Evolutionary conservation across 2,888 invertebrate species (phyloP), one percentile per base, ranked within the genome.

Genomic region (Pelosia muscerda): DNA sequence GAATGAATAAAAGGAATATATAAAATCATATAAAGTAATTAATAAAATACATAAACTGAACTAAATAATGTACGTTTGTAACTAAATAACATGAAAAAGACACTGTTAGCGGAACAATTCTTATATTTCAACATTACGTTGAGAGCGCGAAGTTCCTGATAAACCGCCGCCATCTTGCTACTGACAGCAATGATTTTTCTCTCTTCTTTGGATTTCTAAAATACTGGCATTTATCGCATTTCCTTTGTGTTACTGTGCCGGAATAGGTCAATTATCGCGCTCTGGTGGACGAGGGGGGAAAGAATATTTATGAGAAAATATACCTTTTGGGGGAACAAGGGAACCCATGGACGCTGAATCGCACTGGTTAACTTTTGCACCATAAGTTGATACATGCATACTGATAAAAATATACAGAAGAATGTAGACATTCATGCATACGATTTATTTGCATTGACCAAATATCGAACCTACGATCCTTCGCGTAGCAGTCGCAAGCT

Each of bases 201-300:
- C 9, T n/a, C n/a, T 2, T n/a, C n/a, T n/a, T 49, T 9, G 49
- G 49, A 42, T n/a, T 49, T 49, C n/a, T n/a, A 1, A n/a, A n/a
- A n/a, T 2, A 49, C 49, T 49, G n/a, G n/a, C n/a, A 19, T n/a
- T n/a, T 49, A 49, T n/a, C 49, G 49, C n/a, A 8, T 49, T 49
- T 49, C n/a, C 49, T n/a, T 49, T 49, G 49, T n/a, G n/a, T 19
- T 49, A n/a, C n/a, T 49, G 2, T 8, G n/a, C n/a, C n/a, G 49
- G n/a, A 49, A 49, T 49, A 8, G 49, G 49, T 49, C 49, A n/a
- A 49, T 49, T 49, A 49, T 49, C 49, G n/a, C 49, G 49, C 49
- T n/a, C 49, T n/a, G n/a, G 49, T n/a, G 49, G 49, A 42, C 42
- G 42, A n/a, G 49, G 8, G n/a, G 19, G 3, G 4, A 42, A 42